These are phyloP conservation scores for Agonopterix arenella DNA, from an alignment of 2,888 invertebrate species.

Conservation along the genomic window DNA sequence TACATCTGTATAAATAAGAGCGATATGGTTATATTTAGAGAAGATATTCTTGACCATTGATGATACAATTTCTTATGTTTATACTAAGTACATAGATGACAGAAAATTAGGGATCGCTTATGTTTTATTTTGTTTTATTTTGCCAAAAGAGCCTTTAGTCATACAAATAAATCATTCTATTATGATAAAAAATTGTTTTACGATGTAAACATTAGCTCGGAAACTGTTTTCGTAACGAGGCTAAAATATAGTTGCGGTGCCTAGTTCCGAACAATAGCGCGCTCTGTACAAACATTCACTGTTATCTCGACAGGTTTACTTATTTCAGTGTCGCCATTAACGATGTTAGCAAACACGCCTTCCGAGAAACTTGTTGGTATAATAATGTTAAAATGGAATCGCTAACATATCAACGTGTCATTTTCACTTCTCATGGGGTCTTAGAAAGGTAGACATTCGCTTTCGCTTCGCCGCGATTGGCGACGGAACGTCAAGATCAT, in stretches of 20 bases:
- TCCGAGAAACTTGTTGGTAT: constrained; percentile 48
- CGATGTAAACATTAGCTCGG: constrained; percentile 6
- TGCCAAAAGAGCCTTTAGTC: not conserved
- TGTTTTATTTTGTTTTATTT: no score
- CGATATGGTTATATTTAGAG: no score
- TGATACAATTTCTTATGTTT: no score
- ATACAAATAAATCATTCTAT: constrained; percentile 1
- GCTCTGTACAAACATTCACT: constrained; percentile 47
- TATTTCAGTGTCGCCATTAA: constrained; percentile 24
- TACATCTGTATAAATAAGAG: no score
- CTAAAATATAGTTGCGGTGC: constrained; percentile 29
- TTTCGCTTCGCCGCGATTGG: not conserved
- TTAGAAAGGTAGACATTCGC: constrained; percentile 7
- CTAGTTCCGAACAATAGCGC: constrained; percentile 43
- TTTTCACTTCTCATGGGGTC: constrained; percentile 13
- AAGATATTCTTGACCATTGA: no score
- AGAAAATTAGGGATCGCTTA: no score
- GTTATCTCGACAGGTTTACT: constrained; percentile 71
- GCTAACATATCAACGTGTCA: constrained; percentile 24
- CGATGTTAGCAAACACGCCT: constrained; percentile 42
- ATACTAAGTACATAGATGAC: no score
- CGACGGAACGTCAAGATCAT: no score
- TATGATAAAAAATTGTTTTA: constrained; percentile 4
- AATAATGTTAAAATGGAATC: constrained; percentile 41
- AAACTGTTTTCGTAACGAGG: constrained; percentile 20